Evolutionary conservation across 2,888 invertebrate species (phyloP), one percentile per base, ranked within the genome.

Genomic region (Nomada ferruginata): DNA sequence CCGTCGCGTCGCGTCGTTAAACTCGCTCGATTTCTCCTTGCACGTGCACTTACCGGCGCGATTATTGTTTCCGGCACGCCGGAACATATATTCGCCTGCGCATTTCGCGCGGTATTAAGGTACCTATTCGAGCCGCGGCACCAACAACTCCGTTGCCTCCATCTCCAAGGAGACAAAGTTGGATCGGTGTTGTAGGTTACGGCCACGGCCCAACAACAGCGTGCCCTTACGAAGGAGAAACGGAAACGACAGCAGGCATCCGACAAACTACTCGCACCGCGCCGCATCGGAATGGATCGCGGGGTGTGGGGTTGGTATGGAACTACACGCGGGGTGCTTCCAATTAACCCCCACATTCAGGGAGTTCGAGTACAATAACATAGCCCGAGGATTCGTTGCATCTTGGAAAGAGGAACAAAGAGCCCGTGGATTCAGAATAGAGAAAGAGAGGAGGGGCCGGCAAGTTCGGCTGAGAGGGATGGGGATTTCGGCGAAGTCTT

Each of bases 261-360:
- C 79, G 70, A 79, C 80, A 66, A 78, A 73, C 76, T 36, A 1
- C 76, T 72, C 76, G 61, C 60, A 23, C 61, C 59, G 82, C 73
- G 69, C 50, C 55, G 76, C 71, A 0, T 78, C 84, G 74, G 72
- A 83, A 79, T 79, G 77, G 66, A 83, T 84, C 81, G 76, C 52
- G 55, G 75, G 75, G 82, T 81, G 80, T 82, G 86, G 75, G 74
- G 86, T 3, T 0, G 53, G 53, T 20, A 50, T 50, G 76, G 79
- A 86, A 84, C 86, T 90, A 83, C 83, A 85, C 85, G 82, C 83
- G 75, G 76, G 87, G 84, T 15, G 89, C 89, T 89, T 90, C 89
- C 90, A 91, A 91, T 91, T 91, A 91, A 90, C 89, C 86, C 84
- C 87, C 87, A 83, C 87, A 84, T 89, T 88, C 85, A 86, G 85